These are phyloP conservation scores for Channa maculata DNA, from an alignment of 2,113 vertebrate genomes.

Conservation along the genomic window DNA sequence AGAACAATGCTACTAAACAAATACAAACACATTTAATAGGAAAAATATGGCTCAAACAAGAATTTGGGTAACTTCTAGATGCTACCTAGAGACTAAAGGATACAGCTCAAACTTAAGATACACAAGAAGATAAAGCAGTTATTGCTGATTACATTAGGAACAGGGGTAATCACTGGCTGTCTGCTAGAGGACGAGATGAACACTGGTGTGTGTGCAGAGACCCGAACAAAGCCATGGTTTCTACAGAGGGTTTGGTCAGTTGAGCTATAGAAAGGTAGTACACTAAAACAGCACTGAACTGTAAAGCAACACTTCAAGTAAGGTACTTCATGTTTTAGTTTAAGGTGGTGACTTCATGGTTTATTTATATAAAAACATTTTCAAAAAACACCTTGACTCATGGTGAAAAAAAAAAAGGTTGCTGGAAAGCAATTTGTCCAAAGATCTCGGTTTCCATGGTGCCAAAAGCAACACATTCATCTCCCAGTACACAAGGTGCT, in stretches of 20 bases:
- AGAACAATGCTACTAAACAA: no score
- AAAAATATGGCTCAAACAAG: no score
- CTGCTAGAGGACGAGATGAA: neutral
- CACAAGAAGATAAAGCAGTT: neutral
- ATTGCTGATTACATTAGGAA: neutral
- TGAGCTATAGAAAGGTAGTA: neutral
- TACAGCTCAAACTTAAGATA: no score
- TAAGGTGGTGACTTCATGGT: neutral
- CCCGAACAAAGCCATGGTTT: constrained; percentile 10
- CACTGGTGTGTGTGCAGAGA: neutral
- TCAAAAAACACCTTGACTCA: constrained; percentile 2
- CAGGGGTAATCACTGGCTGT: neutral
- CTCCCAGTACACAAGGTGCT: neutral
- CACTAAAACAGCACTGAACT: neutral
- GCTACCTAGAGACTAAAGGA: no score
- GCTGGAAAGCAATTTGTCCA: constrained; percentile 20
- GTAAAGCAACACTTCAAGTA: neutral
- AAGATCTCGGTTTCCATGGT: constrained; percentile 27
- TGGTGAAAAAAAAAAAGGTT: neutral
- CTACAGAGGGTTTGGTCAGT: neutral
- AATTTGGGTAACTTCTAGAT: no score
- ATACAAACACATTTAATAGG: no score
- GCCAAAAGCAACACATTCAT: constrained; percentile 1
- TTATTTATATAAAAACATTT: neutral
- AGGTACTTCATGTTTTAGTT: neutral